Evolutionary conservation across 1,140 invertebrate species (phyloP), one percentile per base, ranked within the genome.

Genomic region (Hycleus phaleratus): DNA sequence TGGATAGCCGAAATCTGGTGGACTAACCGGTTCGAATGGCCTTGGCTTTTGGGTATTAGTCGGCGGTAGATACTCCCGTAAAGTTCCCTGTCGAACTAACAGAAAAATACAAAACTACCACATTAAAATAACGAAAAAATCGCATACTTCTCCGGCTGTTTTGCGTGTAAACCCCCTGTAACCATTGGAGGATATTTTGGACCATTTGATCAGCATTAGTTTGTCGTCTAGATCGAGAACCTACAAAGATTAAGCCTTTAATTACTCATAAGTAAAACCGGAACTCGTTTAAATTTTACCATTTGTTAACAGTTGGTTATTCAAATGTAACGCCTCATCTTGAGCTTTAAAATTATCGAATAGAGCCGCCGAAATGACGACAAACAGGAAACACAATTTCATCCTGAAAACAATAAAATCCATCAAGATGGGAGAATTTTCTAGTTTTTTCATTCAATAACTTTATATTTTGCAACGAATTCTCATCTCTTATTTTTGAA

Each of bases 141-240:
- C 11, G 70, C 68, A 45, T 76, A 85, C 84, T 81, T 81, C 81
- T 85, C 73, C 83, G 77, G 63, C 77, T 80, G 59, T 81, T 82
- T 68, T 85, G 80, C 51, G 79, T 77, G 66, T 85, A 85, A 50
- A 85, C 77, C 59, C 79, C 81, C 72, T 86, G 83, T 55, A 87
- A 79, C 85, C 85, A 87, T 58, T 85, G 80, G 11, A 87, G 76
- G 61, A 87, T 82, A 69, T 86, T 84, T 67, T 79, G 76, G 24
- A 85, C 84, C 84, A 85, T 85, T 67, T 83, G 78, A 69, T 86
- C 84, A 39, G 82, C 78, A 46, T 76, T 77, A 5, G 73, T 74
- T 57, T 77, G 74, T 62, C 64, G 59, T 42, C 59, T 42, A 25
- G 61, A 46, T 24, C 64, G 40, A 49, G 56, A 56, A 8, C 61